These are phyloP conservation scores for Aleadryas rufinucha DNA, from an alignment of 2,113 vertebrate species.

Conservation along the genomic window DNA sequence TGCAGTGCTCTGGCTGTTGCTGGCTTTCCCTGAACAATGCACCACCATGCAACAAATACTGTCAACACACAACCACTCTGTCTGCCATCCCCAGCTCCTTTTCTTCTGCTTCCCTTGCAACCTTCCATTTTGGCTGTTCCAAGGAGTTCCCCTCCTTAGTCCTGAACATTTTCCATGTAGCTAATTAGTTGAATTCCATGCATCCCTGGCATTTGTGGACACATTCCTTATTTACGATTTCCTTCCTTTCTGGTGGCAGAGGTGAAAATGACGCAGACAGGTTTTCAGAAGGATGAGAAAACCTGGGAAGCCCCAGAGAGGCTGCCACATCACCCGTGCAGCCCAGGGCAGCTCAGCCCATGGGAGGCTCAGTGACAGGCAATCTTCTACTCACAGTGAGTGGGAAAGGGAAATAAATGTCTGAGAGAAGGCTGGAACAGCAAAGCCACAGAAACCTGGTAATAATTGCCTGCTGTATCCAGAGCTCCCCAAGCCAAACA, in stretches of 20 bases:
- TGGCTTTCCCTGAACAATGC: not conserved
- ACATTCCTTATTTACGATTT: not conserved
- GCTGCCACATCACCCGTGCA: accelerated
- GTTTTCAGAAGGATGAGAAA: not conserved
- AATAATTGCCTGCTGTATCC: not conserved
- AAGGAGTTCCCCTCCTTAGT: not conserved
- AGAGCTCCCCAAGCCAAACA: not conserved
- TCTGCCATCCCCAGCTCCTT: not conserved
- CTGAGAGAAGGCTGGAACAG: not conserved
- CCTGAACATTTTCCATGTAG: not conserved
- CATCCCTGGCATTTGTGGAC: not conserved
- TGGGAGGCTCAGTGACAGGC: not conserved
- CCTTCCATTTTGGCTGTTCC: not conserved
- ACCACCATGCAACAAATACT: not conserved
- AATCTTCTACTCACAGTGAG: accelerated
- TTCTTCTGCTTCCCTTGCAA: not conserved
- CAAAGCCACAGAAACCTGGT: not conserved
- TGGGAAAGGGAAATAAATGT: not conserved
- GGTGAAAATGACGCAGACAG: not conserved
- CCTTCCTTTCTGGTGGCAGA: not conserved
- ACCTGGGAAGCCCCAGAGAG: not conserved
- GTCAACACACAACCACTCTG: accelerated
- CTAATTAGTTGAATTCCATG: not conserved
- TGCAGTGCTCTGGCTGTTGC: not conserved
- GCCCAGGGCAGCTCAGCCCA: not conserved